Base-by-base conservation (phyloP, 2,113 vertebrate genomes). In the Oreotrochilus melanogaster region DNA sequence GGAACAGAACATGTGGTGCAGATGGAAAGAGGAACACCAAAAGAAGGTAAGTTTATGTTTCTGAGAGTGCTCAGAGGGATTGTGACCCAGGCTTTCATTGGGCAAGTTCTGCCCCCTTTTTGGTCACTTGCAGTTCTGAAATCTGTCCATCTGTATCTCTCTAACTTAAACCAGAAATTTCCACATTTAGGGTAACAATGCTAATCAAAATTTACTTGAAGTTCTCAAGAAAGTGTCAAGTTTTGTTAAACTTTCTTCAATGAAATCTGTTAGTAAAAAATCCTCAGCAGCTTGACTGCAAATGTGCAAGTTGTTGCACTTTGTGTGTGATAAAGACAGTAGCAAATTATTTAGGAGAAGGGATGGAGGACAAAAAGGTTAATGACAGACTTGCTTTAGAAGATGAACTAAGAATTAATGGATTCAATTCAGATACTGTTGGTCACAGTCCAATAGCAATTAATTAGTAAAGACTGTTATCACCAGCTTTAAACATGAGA, bases 321-420 rank as follows among this genome's bases (percentile, higher is more conserved):
- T 94, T 39, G 50, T 70, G 42, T 89, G 89, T 95, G 66, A 95
- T 88, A 94, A 91, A 89, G 50, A 91, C 87, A 1, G 8, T 30
- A 57, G 15, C 24, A 85, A 87, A 87, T 91, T 94, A 78, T 95
- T 88, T 92, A 66, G 65, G 58, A 2, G 1, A 91, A 89, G 22
- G 9, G 23, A 92, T 58, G 45, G 58, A 95, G 67, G 53, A 94
- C 82, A 87, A 79, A 94, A 93, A 97, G 84, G 91, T 96, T 96
- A 96, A 96, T 93, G 53, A 78, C 31, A 95, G 76, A 74, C 84
- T 95, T 89, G 25, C 45, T 93, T 95, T 96, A 74, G 56, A 95
- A 96, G 95, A 97, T 85, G 78, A 93, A 71, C 82, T 48, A 53
- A 1, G 39, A 89, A 94, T 95, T 95, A 92, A 95, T 60, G 67